Conservation (phyloP, 2,888 invertebrate genomes). For the Leptinotarsa juncta region DNA sequence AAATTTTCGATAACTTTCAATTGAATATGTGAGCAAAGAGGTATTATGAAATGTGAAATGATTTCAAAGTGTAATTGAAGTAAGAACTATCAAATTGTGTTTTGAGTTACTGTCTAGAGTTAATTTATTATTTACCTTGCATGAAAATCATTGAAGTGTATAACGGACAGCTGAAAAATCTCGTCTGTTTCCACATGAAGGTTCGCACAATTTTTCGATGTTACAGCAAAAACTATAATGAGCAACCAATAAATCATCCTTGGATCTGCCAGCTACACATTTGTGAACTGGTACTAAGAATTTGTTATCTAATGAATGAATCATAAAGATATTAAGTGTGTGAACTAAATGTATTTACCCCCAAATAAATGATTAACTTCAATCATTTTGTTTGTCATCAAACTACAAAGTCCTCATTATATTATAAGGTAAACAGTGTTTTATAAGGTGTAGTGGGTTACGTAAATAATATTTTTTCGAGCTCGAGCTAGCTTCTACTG, state of each 20-base stretch:
- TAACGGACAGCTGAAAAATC: not conserved
- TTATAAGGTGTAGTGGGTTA: no score
- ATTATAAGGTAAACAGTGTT: no score
- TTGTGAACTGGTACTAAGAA: not conserved
- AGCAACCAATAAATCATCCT: not conserved
- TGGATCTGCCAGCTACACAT: not conserved
- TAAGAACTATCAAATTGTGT: no score
- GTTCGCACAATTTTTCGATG: not conserved
- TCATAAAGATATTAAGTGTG: not conserved
- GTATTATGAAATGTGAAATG: no score
- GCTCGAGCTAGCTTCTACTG: no score
- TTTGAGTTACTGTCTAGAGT: no score
- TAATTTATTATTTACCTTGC: slow-evolving; percentile 21
- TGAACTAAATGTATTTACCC: not conserved
- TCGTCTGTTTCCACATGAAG: not conserved
- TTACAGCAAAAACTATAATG: not conserved
- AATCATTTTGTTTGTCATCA: not conserved
- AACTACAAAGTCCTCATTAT: not conserved
- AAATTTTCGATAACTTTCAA: no score
- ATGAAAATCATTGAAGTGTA: slow-evolving; percentile 33
- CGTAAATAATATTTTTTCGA: no score
- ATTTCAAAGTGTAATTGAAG: no score
- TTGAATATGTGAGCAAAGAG: no score
- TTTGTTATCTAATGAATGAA: not conserved
- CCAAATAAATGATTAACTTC: not conserved